Evolutionary conservation across 1,140 invertebrate species (phyloP).

Genomic region (Papilio helenus): DNA sequence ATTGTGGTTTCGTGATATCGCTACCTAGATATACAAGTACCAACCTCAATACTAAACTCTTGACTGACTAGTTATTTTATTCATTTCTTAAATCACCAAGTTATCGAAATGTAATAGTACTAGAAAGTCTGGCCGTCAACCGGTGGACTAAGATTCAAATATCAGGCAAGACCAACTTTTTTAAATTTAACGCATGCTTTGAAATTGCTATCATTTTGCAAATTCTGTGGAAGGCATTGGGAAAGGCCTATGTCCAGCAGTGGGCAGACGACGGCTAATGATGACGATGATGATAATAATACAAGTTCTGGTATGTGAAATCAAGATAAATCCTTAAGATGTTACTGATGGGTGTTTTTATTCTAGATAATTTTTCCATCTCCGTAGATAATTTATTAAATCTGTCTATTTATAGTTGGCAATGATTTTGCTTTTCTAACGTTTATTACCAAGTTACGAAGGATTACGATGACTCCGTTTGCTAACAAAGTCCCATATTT

Average conservation of each 20-base stretch:
- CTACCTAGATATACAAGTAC: constrained; percentile 36
- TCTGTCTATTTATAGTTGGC: too few species aligned
- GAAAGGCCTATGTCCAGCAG: too few species aligned
- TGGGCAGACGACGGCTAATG: too few species aligned
- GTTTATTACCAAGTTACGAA: not conserved
- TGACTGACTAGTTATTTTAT: too few species aligned
- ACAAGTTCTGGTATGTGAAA: too few species aligned
- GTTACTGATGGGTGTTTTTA: too few species aligned
- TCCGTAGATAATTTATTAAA: too few species aligned
- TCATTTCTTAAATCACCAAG: not conserved
- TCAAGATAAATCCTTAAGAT: too few species aligned
- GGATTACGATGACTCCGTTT: not conserved
- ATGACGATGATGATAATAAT: too few species aligned
- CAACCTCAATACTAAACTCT: constrained; percentile 29
- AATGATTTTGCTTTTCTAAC: not conserved
- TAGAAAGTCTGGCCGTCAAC: not conserved
- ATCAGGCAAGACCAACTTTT: not conserved
- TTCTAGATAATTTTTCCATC: too few species aligned
- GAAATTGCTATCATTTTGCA: too few species aligned
- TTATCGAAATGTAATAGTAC: not conserved
- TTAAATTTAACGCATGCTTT: not conserved
- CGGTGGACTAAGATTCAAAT: not conserved
- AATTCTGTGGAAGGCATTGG: too few species aligned
- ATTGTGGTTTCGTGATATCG: constrained; percentile 53
- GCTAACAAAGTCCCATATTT: constrained; percentile 44